These are phyloP conservation scores for Heterodera carotae DNA, from an alignment of 1,140 invertebrate species.

Conservation along the genomic window DNA sequence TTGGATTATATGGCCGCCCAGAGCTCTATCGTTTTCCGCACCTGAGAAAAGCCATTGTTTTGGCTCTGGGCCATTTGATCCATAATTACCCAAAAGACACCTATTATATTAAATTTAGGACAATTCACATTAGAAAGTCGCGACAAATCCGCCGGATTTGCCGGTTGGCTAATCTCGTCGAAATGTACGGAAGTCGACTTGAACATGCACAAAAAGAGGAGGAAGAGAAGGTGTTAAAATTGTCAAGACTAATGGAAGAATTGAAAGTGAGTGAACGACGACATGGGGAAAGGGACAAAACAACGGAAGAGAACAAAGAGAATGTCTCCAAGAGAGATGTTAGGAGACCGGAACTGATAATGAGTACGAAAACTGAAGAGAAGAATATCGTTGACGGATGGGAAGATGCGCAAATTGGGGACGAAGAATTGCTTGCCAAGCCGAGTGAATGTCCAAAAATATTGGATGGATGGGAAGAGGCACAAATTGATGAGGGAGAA, in stretches of 20 bases:
- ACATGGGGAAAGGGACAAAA: neutral
- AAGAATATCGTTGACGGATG: constrained; percentile 10
- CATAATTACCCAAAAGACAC: no score
- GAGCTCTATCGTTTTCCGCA: no score
- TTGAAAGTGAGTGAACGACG: constrained; percentile 10
- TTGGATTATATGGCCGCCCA: no score
- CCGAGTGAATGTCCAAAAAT: neutral
- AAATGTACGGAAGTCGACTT: constrained; percentile 42
- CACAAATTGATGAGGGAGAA: constrained; percentile 10
- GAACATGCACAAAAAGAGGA: constrained; percentile 31
- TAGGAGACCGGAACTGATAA: neutral
- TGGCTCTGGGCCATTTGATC: neutral
- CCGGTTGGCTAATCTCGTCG: constrained; percentile 53
- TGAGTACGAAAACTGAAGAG: no score
- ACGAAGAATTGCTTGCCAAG: neutral
- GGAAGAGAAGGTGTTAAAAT: constrained; percentile 32
- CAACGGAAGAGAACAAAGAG: constrained; percentile 8
- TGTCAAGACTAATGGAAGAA: constrained; percentile 13
- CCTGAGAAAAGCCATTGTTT: no score
- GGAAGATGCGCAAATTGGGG: constrained; percentile 9
- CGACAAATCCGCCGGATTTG: constrained; percentile 46
- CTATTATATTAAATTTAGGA: constrained; percentile 40
- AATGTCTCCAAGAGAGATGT: neutral
- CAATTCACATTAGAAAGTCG: constrained; percentile 49
- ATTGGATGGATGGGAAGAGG: constrained; percentile 32